Evolutionary conservation across 2,888 invertebrate genomes (phyloP).

Genomic region (Hyposoter didymator): DNA sequence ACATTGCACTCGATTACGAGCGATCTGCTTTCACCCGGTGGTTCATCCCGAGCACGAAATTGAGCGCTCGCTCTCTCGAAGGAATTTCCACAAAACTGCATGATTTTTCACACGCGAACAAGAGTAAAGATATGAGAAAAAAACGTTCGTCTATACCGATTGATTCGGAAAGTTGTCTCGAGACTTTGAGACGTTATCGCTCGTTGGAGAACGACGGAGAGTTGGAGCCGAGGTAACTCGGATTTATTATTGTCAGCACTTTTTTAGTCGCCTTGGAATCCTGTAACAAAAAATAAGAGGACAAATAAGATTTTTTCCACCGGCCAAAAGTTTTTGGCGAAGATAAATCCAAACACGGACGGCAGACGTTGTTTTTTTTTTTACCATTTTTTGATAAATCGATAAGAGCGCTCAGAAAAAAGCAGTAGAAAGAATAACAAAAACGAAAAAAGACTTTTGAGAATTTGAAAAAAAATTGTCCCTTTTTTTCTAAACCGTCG

Average conservation of each 20-base stretch:
- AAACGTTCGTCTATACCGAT: neutral
- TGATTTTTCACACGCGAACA: neutral
- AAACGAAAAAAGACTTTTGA: neutral
- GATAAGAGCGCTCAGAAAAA: neutral
- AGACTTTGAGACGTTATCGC: neutral
- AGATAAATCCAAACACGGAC: neutral
- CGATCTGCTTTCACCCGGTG: constrained; percentile 53
- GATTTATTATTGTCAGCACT: constrained; percentile 25
- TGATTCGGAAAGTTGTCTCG: neutral
- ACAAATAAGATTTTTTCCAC: neutral
- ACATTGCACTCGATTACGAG: neutral
- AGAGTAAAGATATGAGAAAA: neutral
- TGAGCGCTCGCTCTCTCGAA: constrained; percentile 22
- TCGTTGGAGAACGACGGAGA: constrained; percentile 16
- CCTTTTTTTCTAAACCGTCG: neutral
- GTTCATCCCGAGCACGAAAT: neutral
- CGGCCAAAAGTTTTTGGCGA: neutral
- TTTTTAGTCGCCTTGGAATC: constrained; percentile 34
- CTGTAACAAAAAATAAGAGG: constrained; percentile 43
- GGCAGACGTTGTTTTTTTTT: constrained; percentile 1
- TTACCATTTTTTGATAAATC: neutral
- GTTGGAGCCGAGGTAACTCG: constrained; percentile 2
- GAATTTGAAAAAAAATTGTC: neutral
- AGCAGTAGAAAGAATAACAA: neutral
- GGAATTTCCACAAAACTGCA: constrained; percentile 14